These are phyloP conservation scores for Hydrochoerus hydrochaeris DNA, from an alignment of 2,113 vertebrate species.

Conservation along the genomic window DNA sequence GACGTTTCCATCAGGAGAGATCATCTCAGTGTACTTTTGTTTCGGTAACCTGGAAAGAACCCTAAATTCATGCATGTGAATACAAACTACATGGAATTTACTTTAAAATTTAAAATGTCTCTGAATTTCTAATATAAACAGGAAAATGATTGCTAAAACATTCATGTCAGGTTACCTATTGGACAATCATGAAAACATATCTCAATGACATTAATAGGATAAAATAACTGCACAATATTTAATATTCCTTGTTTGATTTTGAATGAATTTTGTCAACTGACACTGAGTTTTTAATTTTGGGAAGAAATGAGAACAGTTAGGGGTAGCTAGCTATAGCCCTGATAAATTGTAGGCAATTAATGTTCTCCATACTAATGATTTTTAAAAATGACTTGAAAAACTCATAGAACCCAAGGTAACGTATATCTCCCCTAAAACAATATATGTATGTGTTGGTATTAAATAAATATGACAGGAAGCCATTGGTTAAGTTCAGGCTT, in stretches of 20 bases:
- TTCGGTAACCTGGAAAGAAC: background rate
- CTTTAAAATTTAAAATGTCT: conserved; percentile 36
- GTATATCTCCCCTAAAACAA: background rate
- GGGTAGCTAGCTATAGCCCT: background rate
- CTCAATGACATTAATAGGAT: background rate
- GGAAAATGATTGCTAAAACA: background rate
- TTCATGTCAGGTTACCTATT: background rate
- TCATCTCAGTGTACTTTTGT: conserved; percentile 33
- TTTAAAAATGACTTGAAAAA: background rate
- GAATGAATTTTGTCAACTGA: background rate
- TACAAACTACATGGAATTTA: background rate
- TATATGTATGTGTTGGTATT: background rate
- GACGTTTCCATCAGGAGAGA: background rate
- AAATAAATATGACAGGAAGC: background rate
- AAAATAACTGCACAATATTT: background rate
- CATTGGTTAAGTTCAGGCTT: background rate
- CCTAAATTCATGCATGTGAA: background rate
- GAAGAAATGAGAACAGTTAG: background rate
- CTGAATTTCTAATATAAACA: conserved; percentile 14
- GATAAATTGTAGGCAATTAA: background rate
- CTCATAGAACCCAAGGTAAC: background rate
- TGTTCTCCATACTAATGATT: background rate
- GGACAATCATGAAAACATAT: background rate
- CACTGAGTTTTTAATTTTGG: background rate
- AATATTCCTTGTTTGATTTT: background rate